Evolutionary conservation across 2,113 vertebrate species (phyloP).

Genomic region (Crotophaga sulcirostris): DNA sequence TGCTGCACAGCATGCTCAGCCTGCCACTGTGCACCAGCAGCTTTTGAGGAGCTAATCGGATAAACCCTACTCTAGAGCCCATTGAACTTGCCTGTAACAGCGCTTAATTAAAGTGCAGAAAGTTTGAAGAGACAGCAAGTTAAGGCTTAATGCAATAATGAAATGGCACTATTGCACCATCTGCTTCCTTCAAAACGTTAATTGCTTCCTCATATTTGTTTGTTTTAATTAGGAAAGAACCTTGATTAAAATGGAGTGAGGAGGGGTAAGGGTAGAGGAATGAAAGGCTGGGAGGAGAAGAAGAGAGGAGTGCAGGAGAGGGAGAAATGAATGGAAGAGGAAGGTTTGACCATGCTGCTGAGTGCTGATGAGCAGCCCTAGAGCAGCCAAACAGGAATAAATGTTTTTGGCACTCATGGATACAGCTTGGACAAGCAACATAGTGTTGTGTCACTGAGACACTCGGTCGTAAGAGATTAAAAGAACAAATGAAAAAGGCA

Average conservation of each 20-base stretch:
- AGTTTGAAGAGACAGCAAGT: constrained; percentile 79
- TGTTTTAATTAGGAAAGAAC: constrained; percentile 80
- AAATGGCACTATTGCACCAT: constrained; percentile 76
- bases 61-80: constrained; percentile 70
- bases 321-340: background rate
- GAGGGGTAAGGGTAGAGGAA: constrained; percentile 36
- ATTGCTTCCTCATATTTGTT: constrained; percentile 83
- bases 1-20: background rate
- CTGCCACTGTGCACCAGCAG: constrained; percentile 29
- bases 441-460: background rate
- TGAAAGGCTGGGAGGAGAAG: constrained; percentile 2
- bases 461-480: background rate
- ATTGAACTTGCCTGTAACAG: constrained; percentile 72
- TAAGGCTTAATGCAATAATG: constrained; percentile 73
- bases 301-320: background rate
- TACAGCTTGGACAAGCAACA: background rate
- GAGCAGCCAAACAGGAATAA: background rate
- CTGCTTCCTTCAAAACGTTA: constrained; percentile 75
- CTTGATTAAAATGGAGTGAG: constrained; percentile 73
- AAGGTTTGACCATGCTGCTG: background rate
- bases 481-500: background rate
- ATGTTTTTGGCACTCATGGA: background rate
- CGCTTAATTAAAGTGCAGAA: constrained; percentile 80
- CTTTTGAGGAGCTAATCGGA: constrained; percentile 70
- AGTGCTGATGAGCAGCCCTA: background rate